These are phyloP conservation scores for Perizoma flavofasciatum DNA, from an alignment of 2,888 invertebrate species.

Conservation along the genomic window DNA sequence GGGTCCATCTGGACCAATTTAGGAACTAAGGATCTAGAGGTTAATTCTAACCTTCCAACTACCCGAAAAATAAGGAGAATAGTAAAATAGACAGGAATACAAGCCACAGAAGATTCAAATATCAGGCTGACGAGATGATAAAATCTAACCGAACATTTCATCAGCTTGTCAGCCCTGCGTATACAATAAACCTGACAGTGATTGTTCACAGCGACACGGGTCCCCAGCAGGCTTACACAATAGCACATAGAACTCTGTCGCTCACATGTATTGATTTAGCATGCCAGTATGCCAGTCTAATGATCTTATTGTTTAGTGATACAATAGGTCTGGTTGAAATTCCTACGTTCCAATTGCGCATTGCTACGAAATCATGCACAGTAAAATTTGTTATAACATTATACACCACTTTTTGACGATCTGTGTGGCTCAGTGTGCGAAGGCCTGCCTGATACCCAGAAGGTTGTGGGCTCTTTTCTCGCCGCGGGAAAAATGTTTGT, in stretches of 20 bases:
- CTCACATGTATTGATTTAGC: conserved; percentile 2
- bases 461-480: too few species aligned
- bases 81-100: too few species aligned
- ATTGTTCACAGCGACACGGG: conserved; percentile 9
- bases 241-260: conserved; percentile 2
- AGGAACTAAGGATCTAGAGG: too few species aligned
- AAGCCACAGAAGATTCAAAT: not conserved
- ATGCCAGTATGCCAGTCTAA: conserved; percentile 2
- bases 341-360: not conserved
- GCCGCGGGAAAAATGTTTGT: too few species aligned
- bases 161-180: conserved; percentile 3
- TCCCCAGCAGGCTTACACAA: not conserved
- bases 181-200: conserved; percentile 2
- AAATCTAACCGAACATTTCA: not conserved
- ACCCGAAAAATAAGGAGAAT: too few species aligned
- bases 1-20: too few species aligned
- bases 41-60: too few species aligned
- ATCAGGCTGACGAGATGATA: not conserved
- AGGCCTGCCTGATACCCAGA: too few species aligned
- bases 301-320: conserved; percentile 4
- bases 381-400: too few species aligned
- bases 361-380: not conserved
- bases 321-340: conserved; percentile 7
- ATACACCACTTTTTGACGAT: too few species aligned
- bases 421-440: too few species aligned